phyloP scores from a whole-genome alignment of 2,797 vertebrate genomes.

The Tapirus indicus region DNA sequence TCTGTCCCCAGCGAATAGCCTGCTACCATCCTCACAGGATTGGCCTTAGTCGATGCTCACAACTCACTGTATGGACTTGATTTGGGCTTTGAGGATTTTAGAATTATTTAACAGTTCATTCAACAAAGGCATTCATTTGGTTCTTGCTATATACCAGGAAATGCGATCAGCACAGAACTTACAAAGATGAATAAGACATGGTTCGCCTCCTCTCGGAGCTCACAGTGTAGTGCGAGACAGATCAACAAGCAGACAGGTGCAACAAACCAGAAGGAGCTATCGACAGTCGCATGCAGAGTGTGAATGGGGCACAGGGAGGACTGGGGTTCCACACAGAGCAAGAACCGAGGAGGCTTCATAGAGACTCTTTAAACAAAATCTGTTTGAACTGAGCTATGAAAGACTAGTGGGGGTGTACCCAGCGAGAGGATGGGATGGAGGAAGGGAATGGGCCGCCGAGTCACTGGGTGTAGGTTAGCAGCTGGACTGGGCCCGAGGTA shows the following conservation, averaged over 20 bases:
- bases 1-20: not conserved
- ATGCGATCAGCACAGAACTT: not conserved
- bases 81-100: not conserved
- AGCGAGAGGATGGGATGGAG: not conserved
- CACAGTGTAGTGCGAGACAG: not conserved
- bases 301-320: accelerated
- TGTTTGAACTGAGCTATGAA: not conserved
- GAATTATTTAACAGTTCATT: constrained; percentile 12
- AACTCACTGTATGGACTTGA: not conserved
- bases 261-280: not conserved
- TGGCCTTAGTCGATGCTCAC: not conserved
- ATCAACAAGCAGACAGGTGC: not conserved
- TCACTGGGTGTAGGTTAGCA: not conserved
- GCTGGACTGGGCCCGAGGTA: too few species aligned
- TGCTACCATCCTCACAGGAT: not conserved
- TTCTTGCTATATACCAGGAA: not conserved
- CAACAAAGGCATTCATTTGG: not conserved
- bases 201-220: not conserved
- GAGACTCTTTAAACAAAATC: not conserved
- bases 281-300: not conserved
- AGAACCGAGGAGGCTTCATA: not conserved
- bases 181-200: not conserved
- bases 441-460: not conserved
- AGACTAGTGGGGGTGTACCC: not conserved
- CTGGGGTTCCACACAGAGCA: not conserved